Percentiles rank a stretch among this genome's conserved stretches.
Conservation (phyloP, 2,113 vertebrate species). For the Saguinus midas region DNA sequence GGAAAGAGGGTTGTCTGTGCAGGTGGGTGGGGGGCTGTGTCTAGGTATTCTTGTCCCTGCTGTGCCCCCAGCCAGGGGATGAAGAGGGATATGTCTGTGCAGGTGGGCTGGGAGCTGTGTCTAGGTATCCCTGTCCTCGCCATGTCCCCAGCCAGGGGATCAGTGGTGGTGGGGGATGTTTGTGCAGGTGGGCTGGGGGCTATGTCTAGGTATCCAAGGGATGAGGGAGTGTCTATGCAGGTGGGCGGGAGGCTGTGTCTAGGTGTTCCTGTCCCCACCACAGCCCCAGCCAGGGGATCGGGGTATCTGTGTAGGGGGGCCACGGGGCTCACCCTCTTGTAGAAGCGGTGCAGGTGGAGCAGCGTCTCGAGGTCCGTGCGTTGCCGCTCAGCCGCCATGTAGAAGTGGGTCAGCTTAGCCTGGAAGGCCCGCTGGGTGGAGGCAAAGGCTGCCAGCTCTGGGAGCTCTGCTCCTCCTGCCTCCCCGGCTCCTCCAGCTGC, state of each 20-base stretch:
- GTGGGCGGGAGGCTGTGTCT: accelerated
- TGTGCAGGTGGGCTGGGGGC: too few relatives aligned
- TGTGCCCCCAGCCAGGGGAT: too few relatives aligned
- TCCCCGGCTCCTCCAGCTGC: constrained; percentile 43
- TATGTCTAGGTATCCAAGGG: too few relatives aligned
- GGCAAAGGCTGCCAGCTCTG: constrained; percentile 84
- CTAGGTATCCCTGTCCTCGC: accelerated
- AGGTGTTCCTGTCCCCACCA: accelerated
- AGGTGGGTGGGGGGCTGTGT: neutral
- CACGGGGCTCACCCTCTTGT: constrained; percentile 85
- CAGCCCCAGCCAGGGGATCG: accelerated
- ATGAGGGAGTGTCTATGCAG: too few relatives aligned
- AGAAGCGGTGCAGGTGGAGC: constrained; percentile 84
- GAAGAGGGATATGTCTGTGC: too few relatives aligned
- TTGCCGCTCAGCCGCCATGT: constrained; percentile 85
- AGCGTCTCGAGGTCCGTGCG: constrained; percentile 85
- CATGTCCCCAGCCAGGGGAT: accelerated
- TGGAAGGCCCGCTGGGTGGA: constrained; percentile 84
- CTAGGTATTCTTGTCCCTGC: too few relatives aligned
- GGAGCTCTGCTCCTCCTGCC: neutral
- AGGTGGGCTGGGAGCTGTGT: neutral
- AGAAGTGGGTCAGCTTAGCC: constrained; percentile 87
- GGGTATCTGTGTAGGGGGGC: accelerated
- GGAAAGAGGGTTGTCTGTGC: accelerated
- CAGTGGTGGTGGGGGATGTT: too few relatives aligned